phyloP scores from a whole-genome alignment of 2,797 vertebrate species.

The Saxicola maurus region DNA sequence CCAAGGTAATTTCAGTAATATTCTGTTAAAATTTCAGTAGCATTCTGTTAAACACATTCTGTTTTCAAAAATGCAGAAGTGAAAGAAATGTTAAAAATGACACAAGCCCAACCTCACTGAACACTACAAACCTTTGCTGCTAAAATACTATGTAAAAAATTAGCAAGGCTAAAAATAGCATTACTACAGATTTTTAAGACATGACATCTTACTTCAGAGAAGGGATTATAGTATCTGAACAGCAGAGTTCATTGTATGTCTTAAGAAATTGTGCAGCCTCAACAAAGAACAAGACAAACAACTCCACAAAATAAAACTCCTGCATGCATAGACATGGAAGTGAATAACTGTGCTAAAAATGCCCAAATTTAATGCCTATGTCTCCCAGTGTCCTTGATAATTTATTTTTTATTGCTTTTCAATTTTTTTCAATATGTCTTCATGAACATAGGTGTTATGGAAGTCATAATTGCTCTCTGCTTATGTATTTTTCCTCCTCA shows the following conservation, averaged over 20 bases:
- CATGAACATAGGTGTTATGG: neutral
- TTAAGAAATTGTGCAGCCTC: neutral
- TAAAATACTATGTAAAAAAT: neutral
- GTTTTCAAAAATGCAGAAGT: neutral
- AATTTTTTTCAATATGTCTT: neutral
- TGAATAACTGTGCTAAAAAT: neutral
- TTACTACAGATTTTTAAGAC: neutral
- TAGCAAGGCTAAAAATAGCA: neutral
- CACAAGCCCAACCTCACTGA: neutral
- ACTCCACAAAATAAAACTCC: neutral
- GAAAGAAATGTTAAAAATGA: neutral
- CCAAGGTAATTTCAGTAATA: neutral
- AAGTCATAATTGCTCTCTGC: neutral
- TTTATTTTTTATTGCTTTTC: neutral
- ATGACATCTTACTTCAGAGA: neutral
- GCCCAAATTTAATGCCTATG: neutral
- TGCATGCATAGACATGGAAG: neutral
- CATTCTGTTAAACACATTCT: neutral
- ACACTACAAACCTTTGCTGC: neutral
- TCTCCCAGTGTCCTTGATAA: neutral
- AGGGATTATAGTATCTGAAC: neutral
- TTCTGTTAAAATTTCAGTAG: neutral
- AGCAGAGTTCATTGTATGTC: neutral
- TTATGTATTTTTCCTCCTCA: neutral
- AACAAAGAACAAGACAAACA: neutral